phyloP scores from a whole-genome alignment of 2,888 invertebrate species.

The Phyto melanocephala region DNA sequence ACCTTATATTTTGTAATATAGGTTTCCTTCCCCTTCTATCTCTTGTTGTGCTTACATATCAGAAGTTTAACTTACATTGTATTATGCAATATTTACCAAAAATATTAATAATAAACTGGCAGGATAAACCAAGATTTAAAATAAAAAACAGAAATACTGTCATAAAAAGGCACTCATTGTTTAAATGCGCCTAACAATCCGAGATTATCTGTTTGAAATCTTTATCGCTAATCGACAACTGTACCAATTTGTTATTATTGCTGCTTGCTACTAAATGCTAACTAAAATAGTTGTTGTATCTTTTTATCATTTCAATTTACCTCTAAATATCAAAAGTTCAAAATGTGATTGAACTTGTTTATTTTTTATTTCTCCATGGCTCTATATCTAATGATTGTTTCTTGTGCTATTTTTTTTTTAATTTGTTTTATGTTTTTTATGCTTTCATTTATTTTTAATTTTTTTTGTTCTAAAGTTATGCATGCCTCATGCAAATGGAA shows the following conservation, averaged over 20 bases:
- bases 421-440: constrained; percentile 31
- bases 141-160: not conserved
- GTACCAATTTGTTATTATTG: constrained; percentile 4
- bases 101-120: constrained; percentile 16
- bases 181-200: not conserved
- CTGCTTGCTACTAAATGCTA: constrained; percentile 8
- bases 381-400: constrained; percentile 38
- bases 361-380: constrained; percentile 45
- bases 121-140: constrained; percentile 23
- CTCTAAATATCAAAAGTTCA: constrained; percentile 68
- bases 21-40: too few species aligned
- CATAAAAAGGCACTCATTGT: not conserved
- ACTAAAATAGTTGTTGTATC: not conserved
- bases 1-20: too few species aligned
- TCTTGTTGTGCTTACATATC: too few species aligned
- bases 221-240: constrained; percentile 37
- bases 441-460: constrained; percentile 3
- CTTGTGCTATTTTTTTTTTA: not conserved
- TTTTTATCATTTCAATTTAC: not conserved
- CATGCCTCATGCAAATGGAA: constrained; percentile 29
- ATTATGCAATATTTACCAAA: constrained; percentile 20
- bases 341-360: constrained; percentile 72
- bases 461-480: constrained; percentile 43
- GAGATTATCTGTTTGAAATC: not conserved
- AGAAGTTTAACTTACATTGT: not conserved